Percentiles rank a stretch among this genome's conserved stretches.
phyloP scores from a whole-genome alignment of 2,113 vertebrate species.

The Oenanthe melanoleuca region DNA sequence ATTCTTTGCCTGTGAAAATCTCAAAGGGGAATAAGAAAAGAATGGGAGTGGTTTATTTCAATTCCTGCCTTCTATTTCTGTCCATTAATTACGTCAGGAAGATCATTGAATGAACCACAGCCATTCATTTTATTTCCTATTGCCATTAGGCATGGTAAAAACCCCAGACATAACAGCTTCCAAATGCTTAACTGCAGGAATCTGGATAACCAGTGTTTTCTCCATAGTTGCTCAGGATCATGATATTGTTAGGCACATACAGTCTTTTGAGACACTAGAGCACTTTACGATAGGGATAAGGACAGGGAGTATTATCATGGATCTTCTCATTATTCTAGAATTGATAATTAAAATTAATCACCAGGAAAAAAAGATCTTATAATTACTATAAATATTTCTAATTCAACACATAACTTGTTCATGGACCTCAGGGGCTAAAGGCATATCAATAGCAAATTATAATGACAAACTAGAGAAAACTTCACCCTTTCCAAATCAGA shows the following conservation, averaged over 20 bases:
- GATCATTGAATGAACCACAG: slow-evolving; percentile 19
- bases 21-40: slow-evolving; percentile 30
- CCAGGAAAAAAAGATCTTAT: not conserved
- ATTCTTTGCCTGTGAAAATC: slow-evolving; percentile 2
- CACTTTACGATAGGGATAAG: not conserved
- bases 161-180: not conserved
- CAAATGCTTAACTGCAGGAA: not conserved
- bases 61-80: slow-evolving; percentile 61
- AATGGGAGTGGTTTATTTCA: slow-evolving; percentile 49
- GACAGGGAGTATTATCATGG: not conserved
- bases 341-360: not conserved
- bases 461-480: not conserved
- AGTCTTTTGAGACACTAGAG: not conserved
- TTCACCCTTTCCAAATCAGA: not conserved
- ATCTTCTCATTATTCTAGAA: not conserved
- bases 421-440: not conserved
- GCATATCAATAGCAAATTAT: not conserved
- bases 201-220: not conserved
- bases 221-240: not conserved
- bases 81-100: slow-evolving; percentile 52
- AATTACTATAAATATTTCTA: not conserved
- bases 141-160: slow-evolving; percentile 26
- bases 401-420: not conserved
- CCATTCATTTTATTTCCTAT: slow-evolving; percentile 49
- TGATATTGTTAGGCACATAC: not conserved